Conservation (phyloP, 1,140 invertebrate genomes). For the Leptinotarsa undecemlineata region DNA sequence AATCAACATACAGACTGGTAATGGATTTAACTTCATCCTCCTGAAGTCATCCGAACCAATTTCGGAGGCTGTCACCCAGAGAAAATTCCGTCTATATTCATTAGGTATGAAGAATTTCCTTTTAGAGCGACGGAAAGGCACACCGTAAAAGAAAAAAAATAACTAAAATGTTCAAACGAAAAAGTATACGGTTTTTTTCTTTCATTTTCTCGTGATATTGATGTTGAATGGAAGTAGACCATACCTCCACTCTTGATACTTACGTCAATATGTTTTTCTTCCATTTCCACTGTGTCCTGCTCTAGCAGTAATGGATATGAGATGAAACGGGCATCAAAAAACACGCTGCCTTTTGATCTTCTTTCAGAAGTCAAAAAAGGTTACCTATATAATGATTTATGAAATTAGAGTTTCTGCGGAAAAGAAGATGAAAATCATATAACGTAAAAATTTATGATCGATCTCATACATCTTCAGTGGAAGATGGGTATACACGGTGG, state of each 20-base stretch:
- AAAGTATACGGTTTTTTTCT: not conserved
- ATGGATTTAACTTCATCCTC: not conserved
- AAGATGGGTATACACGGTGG: no score
- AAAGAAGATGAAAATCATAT: no score
- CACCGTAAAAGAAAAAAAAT: constrained; percentile 15
- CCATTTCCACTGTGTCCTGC: not conserved
- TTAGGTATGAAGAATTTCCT: constrained; percentile 25
- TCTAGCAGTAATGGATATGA: not conserved
- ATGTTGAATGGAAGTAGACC: not conserved
- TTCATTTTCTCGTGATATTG: no score
- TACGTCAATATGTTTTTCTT: not conserved
- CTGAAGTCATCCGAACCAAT: constrained; percentile 14
- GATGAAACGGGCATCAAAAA: no score
- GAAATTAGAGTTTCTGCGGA: no score
- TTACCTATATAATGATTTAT: no score
- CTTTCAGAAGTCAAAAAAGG: no score
- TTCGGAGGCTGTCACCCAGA: constrained; percentile 6
- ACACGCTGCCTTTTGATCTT: no score
- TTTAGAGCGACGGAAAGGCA: constrained; percentile 2
- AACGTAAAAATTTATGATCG: no score
- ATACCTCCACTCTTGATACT: constrained; percentile 7
- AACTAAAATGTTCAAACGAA: constrained; percentile 5
- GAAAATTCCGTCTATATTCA: constrained; percentile 21
- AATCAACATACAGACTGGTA: no score
- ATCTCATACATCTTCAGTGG: no score